Base-by-base conservation (phyloP, 1,140 invertebrate genomes). In the Papilio glaucus region DNA sequence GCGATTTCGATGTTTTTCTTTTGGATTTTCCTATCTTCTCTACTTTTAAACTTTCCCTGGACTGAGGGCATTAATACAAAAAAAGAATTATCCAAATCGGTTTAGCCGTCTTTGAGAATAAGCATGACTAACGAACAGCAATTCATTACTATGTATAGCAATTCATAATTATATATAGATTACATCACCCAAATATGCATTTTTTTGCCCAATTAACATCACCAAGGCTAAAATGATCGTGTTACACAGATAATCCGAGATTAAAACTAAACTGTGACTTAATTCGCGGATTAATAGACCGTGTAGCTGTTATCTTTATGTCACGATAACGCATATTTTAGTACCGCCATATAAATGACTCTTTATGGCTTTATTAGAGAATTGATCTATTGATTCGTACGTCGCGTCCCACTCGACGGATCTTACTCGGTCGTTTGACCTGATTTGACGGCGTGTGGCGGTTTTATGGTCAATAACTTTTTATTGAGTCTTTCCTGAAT, bases 381-480 rank as follows among this genome's bases (percentile, higher is more conserved):
- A 77, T 45, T 26, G 42, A 77, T 82, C 83, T 84, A 84, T 84
- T 65, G 76, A 73, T 80, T 78, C 67, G 78, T 79, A 80, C 78
- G 37, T 71, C 71, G 74, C 74, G 69, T 77, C 49, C 76, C 82
- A 77, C 81, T 82, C 76, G 71, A 75, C 74, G 61, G 61, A 73
- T 79, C 79, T 74, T 70, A 82, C 60, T 70, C 67, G 72, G 72
- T 79, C 79, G 72, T 77, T 76, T 77, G 80, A 74, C 72, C 79
- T 80, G 79, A 83, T 85, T 85, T 81, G 77, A 79, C 77, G 78
- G 77, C 67, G 62, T 76, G 77, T 78, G 75, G 74, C 76, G 72
- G 69, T 75, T 83, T 85, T 85, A 87, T 79, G 79, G 76, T 29
- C 79, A 68, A 83, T 87, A 84, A 84, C 72, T 72, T 83, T 81